These are phyloP conservation scores for Axinella damicornis DNA, from an alignment of 37 sponge, comb jelly and placozoan species.

Conservation along the genomic window DNA sequence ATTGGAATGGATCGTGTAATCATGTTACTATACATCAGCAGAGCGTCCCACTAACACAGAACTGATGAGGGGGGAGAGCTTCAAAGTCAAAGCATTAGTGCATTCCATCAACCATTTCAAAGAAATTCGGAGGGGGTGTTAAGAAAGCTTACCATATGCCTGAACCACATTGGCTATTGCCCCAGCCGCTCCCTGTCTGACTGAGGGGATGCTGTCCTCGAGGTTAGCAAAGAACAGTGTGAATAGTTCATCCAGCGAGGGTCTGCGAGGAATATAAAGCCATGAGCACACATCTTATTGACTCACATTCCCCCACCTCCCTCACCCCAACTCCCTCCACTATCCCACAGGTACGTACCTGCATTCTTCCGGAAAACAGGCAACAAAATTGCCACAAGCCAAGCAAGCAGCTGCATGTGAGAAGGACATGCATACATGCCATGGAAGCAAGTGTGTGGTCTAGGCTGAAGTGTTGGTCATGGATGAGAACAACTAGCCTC, in stretches of 20 bases:
- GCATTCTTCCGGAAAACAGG: constrained; percentile 87
- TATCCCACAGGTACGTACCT: neutral
- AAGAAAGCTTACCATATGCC: constrained; percentile 69
- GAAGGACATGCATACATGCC: neutral
- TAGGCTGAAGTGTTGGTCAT: too few species aligned
- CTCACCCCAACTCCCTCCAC: too few species aligned
- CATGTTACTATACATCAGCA: too few species aligned
- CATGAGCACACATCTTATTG: too few species aligned
- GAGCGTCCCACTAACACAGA: too few species aligned
- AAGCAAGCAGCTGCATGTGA: constrained; percentile 81
- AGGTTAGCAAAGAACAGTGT: constrained; percentile 83
- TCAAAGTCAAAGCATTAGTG: neutral
- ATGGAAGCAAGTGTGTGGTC: too few species aligned
- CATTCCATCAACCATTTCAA: too few species aligned
- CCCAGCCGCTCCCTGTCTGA: constrained; percentile 92
- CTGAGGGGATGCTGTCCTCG: constrained; percentile 93
- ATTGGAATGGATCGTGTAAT: too few species aligned
- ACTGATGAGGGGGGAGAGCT: neutral
- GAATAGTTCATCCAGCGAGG: constrained; percentile 63
- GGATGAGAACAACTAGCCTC: too few species aligned
- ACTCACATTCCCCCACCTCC: too few species aligned
- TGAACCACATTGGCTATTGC: constrained; percentile 77
- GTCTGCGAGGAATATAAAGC: neutral
- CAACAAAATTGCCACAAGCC: constrained; percentile 95
- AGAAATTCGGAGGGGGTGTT: too few species aligned